phyloP scores from a whole-genome alignment of 2,113 vertebrate genomes.

The Ailurus styani region DNA sequence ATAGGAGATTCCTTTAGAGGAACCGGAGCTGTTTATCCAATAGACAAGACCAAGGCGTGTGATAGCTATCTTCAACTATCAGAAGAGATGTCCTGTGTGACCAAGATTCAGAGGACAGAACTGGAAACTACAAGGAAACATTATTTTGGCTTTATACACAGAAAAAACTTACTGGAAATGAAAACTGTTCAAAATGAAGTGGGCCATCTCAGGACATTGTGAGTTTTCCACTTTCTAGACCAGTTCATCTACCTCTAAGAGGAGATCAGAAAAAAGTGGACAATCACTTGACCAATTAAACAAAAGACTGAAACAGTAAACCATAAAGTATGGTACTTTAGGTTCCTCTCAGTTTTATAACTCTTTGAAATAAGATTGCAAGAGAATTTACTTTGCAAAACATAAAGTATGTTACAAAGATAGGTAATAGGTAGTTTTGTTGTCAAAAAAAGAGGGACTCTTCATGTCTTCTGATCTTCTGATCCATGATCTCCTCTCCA shows the following conservation, averaged over 20 bases:
- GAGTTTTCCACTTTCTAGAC: not conserved
- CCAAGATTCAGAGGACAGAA: conserved; percentile 16
- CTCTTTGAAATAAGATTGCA: conserved; percentile 3
- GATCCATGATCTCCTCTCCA: not conserved
- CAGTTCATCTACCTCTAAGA: conserved; percentile 3
- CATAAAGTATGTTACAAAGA: not conserved
- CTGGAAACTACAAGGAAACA: not conserved
- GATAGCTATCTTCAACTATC: not conserved
- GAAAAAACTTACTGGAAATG: conserved; percentile 15
- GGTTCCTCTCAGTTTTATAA: not conserved
- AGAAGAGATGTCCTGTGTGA: not conserved
- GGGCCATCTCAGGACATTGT: not conserved
- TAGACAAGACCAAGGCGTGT: not conserved
- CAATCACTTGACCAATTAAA: not conserved
- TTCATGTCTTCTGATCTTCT: not conserved
- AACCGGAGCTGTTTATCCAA: conserved; percentile 22
- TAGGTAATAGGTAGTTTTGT: not conserved
- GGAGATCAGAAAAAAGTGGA: not conserved
- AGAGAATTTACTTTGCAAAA: not conserved
- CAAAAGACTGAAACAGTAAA: conserved; percentile 5
- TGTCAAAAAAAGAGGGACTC: not conserved
- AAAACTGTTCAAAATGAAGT: not conserved
- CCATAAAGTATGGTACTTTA: not conserved
- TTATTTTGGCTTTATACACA: not conserved
- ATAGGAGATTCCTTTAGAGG: not conserved